Percentiles rank a stretch among this genome's conserved stretches.
phyloP scores from a whole-genome alignment of 2,888 invertebrate genomes.

The Candidula unifasciata region DNA sequence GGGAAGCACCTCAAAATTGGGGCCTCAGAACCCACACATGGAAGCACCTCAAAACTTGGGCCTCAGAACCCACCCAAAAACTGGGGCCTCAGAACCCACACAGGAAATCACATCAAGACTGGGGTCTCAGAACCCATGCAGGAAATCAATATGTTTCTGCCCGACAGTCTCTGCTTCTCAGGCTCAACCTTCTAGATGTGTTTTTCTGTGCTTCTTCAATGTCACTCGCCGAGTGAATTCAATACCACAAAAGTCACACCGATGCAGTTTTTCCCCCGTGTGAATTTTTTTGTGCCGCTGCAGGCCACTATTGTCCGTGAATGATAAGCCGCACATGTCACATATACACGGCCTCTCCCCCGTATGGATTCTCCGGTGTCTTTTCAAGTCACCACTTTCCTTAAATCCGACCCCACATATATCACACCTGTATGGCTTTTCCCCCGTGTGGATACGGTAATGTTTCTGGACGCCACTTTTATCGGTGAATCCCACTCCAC shows the following conservation, averaged over 20 bases:
- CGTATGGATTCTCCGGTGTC: background rate
- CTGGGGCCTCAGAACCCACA: too few relatives aligned
- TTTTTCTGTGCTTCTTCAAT: background rate
- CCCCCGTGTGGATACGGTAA: background rate
- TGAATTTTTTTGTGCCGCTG: conserved; percentile 6
- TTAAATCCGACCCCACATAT: conserved; percentile 1
- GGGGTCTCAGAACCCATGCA: too few relatives aligned
- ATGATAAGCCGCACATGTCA: background rate
- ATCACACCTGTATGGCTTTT: conserved; percentile 22
- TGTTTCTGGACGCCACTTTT: conserved; percentile 1
- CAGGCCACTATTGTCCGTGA: background rate
- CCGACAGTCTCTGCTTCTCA: background rate
- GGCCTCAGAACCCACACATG: too few relatives aligned
- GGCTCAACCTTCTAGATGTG: background rate
- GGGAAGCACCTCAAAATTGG: too few relatives aligned
- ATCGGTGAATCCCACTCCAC: background rate
- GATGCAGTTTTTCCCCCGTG: background rate
- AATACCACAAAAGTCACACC: conserved; percentile 6
- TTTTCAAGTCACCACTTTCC: conserved; percentile 8
- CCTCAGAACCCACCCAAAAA: too few relatives aligned
- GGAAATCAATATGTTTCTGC: too few relatives aligned
- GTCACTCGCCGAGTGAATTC: background rate
- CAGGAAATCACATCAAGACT: too few relatives aligned
- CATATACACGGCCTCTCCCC: background rate
- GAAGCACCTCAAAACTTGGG: too few relatives aligned